Conservation (phyloP, 2,888 invertebrate species). For the Mesorhabditis sp. region DNA sequence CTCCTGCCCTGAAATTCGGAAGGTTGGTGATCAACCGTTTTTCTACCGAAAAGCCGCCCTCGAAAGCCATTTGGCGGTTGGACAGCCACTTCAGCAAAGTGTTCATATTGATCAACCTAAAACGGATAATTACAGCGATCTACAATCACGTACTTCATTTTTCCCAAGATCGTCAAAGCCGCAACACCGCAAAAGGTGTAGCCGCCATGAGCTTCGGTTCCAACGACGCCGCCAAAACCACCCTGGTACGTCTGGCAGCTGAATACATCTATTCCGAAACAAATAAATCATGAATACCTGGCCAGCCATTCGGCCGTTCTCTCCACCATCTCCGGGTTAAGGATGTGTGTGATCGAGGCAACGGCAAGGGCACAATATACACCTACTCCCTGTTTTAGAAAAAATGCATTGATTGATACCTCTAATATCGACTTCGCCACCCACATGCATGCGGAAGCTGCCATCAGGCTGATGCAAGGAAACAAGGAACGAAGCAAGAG, state of each 20-base stretch:
- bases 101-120: slow-evolving; percentile 30
- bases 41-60: slow-evolving; percentile 80
- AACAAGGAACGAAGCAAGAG: slow-evolving; percentile 75
- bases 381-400: slow-evolving; percentile 63
- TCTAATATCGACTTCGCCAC: slow-evolving; percentile 70
- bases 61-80: slow-evolving; percentile 84
- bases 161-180: slow-evolving; percentile 74
- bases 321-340: slow-evolving; percentile 74
- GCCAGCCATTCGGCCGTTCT: slow-evolving; percentile 87
- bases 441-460: slow-evolving; percentile 83
- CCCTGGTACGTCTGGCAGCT: slow-evolving; percentile 98
- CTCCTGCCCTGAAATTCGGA: slow-evolving; percentile 74
- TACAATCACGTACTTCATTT: slow-evolving; percentile 9
- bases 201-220: slow-evolving; percentile 98
- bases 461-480: slow-evolving; percentile 78
- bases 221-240: slow-evolving; percentile 88
- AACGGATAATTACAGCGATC: slow-evolving; percentile 20
- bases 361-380: slow-evolving; percentile 92
- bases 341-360: slow-evolving; percentile 78
- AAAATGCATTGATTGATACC: neutral
- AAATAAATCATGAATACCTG: slow-evolving; percentile 60
- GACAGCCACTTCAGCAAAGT: slow-evolving; percentile 68
- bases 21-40: neutral
- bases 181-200: slow-evolving; percentile 96
- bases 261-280: slow-evolving; percentile 19